Percentiles rank a stretch among this genome's conserved stretches.
Conservation (phyloP, 2,113 vertebrate species). For the Brachyistius frenatus region DNA sequence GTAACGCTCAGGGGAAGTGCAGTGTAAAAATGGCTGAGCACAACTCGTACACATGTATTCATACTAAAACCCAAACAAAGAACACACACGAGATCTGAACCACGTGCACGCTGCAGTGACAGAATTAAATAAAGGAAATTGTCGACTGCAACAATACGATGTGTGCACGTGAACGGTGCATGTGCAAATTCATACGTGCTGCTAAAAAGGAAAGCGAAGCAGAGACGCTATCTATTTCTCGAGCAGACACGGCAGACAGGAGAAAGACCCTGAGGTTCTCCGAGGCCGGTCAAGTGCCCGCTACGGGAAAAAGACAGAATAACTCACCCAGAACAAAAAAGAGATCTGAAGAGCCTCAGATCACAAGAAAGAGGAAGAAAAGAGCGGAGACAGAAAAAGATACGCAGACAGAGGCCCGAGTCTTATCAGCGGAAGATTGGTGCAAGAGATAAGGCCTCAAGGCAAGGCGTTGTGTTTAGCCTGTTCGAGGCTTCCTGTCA, state of each 20-base stretch:
- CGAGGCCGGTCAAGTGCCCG: constrained; percentile 46
- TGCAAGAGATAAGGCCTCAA: constrained; percentile 75
- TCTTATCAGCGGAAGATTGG: constrained; percentile 79
- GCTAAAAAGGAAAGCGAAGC: constrained; percentile 7
- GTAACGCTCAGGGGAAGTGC: constrained; percentile 73
- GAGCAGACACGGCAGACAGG: constrained; percentile 15
- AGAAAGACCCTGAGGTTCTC: constrained; percentile 41
- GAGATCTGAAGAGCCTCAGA: constrained; percentile 53
- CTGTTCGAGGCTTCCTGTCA: constrained; percentile 81
- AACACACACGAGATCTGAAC: constrained; percentile 5
- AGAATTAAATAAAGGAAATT: constrained; percentile 12
- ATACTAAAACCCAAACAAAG: constrained; percentile 19
- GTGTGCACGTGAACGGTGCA: background rate
- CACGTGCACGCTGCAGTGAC: background rate
- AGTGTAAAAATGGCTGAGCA: constrained; percentile 49
- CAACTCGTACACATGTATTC: constrained; percentile 7
- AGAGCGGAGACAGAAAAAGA: constrained; percentile 66
- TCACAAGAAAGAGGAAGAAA: constrained; percentile 70
- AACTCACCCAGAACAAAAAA: constrained; percentile 54
- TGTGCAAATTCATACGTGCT: background rate
- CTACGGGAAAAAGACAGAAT: constrained; percentile 40
- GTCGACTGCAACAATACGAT: background rate
- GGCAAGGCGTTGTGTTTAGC: constrained; percentile 76
- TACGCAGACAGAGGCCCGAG: constrained; percentile 56
- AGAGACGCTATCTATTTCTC: constrained; percentile 20